Evolutionary conservation across 2,888 invertebrate genomes (phyloP), one percentile per base, ranked within the genome.

Genomic region (Heliconius sara): DNA sequence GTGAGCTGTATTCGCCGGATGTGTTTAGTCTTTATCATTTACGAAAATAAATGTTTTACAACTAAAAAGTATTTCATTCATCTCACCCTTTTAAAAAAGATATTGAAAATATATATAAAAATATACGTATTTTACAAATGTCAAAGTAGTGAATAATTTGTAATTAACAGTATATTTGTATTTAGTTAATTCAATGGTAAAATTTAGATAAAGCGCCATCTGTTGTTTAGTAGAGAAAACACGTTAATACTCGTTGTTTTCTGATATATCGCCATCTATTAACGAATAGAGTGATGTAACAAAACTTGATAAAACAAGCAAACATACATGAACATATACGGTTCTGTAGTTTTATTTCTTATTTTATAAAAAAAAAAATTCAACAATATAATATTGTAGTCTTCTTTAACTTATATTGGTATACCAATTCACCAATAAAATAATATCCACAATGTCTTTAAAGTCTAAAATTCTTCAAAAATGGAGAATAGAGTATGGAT

Each of bases 1-100:
- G 85, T 83, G 91, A 90, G 87, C 89, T 91, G 88, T 90, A 90
- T 88, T 89, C 88, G 90, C 92, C 85, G 88, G 89, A 88, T 85
- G 88, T 91, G 90, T 92, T 47, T 47, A 47, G 47, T 47, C 92
- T 34, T 34, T 2, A 89, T 91, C 90, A 91, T 90, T 89, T 89
- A 91, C 89, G 89, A 86, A 90, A 92, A 92, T 92, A 93, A 93
- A 94, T 86, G 80, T 83, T 83, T 83, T 83, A 78, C 76, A 80
- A 84, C 60, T 80, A 80, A 74, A 87, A 85, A 84, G 78, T 70
- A 86, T 83, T 22, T 72, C 30, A 52, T 72, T 52, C 22, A 16
- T 1, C 1, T 16, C 3, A 10, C 4, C 12, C 2, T 22, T 25
- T 27, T 30, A 3, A 25, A 1, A 0, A 27, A 25, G 5, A 65